Evolutionary conservation across 2,888 invertebrate genomes (phyloP).

Genomic region (Chaetoderma sp.): DNA sequence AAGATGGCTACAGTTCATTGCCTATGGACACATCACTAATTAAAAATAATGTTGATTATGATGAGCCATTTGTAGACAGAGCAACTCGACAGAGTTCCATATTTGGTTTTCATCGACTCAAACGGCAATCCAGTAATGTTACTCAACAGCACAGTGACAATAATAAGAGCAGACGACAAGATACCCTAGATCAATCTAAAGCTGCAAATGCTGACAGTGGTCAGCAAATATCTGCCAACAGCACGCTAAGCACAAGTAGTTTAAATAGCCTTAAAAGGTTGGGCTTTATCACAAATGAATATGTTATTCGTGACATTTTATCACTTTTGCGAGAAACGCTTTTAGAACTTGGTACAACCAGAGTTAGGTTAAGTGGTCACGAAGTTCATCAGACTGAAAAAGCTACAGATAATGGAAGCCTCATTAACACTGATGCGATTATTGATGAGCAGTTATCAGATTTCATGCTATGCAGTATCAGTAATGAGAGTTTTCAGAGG

Average conservation of each 20-base stretch:
- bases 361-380: slow-evolving; percentile 46
- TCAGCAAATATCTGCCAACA: neutral
- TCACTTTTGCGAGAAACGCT: slow-evolving; percentile 57
- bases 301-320: slow-evolving; percentile 58
- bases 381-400: slow-evolving; percentile 14
- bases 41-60: slow-evolving; percentile 4
- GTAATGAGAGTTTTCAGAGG: slow-evolving; percentile 50
- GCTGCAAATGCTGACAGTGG: neutral
- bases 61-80: slow-evolving; percentile 17
- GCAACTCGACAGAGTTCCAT: too few relatives aligned
- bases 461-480: slow-evolving; percentile 48
- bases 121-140: too few relatives aligned
- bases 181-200: too few relatives aligned
- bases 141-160: too few relatives aligned
- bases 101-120: too few relatives aligned
- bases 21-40: neutral
- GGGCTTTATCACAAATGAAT: slow-evolving; percentile 59
- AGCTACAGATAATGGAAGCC: neutral
- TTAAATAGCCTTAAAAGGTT: slow-evolving; percentile 30
- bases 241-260: slow-evolving; percentile 7
- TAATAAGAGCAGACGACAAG: too few relatives aligned
- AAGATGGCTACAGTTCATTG: too few relatives aligned
- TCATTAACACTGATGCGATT: slow-evolving; percentile 30
- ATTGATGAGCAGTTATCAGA: slow-evolving; percentile 45
- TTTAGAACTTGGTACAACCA: slow-evolving; percentile 51